Evolutionary conservation across 2,888 invertebrate species (phyloP), one percentile per base, ranked within the genome.

Genomic region (Agriopis marginaria): DNA sequence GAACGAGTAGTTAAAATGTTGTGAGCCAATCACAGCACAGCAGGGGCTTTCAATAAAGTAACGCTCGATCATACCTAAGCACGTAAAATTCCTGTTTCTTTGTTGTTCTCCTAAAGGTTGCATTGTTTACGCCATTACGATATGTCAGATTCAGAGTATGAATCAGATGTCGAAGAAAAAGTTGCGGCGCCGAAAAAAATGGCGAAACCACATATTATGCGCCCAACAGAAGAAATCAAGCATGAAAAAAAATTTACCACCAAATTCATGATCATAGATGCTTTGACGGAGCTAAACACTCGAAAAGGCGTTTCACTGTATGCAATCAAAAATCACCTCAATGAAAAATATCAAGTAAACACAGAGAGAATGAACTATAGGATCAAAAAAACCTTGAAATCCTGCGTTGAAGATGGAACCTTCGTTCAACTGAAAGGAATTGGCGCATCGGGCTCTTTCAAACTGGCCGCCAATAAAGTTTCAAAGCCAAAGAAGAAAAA

Each of bases 371-470:
- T 85, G 0, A 89, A 87, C 8, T 84, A 85, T 68, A 66, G 87
- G 0, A 90, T 93, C 3, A 93, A 92, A 64, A 92, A 89, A 70
- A 74, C 79, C 0, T 77, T 93, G 0, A 93, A 90, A 75, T 74
- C 71, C 0, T 87, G 88, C 0, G 85, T 93, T 0, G 90, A 92
- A 79, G 78, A 84, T 0, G 93, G 93, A 0, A 78, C 77, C 0
- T 87, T 93, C 0, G 64, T 89, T 0, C 92, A 92, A 71, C 82
- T 82, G 0, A 92, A 91, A 75, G 93, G 93, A 0, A 72, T 87
- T 0, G 93, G 93, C 0, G 93, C 89, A 0, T 74, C 88, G 0
- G 93, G 93, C 0, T 93, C 93, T 0, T 93, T 93, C 65, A 92
- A 85, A 75, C 77, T 92, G 0, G 87, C 83, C 0, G 76, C 81